These are phyloP conservation scores for Isoperla grammatica DNA, from an alignment of 2,888 invertebrate genomes.

Conservation along the genomic window DNA sequence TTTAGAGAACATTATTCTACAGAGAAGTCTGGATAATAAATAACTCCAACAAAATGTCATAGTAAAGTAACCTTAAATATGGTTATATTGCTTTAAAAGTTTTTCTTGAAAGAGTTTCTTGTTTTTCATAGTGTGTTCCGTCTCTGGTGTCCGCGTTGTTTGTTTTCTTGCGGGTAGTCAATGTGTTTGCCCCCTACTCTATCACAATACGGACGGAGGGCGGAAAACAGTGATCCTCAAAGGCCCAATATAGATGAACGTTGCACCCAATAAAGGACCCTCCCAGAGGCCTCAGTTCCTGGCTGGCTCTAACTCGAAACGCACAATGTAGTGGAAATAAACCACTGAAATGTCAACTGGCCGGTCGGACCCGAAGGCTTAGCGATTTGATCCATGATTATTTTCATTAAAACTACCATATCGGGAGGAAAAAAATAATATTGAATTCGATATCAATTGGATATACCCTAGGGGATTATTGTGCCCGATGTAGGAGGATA, in stretches of 20 bases:
- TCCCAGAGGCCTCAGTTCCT: slow-evolving; percentile 7
- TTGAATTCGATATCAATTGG: slow-evolving; percentile 14
- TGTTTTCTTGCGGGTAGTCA: too few relatives aligned
- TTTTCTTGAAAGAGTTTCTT: too few relatives aligned
- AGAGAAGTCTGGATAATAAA: too few relatives aligned
- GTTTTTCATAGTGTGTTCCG: too few relatives aligned
- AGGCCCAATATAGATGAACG: slow-evolving; percentile 15
- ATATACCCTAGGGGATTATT: slow-evolving; percentile 5
- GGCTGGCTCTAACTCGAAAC: not conserved
- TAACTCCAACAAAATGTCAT: too few relatives aligned
- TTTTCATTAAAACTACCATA: slow-evolving; percentile 14
- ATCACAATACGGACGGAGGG: too few relatives aligned
- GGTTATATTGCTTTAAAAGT: too few relatives aligned
- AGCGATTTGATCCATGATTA: slow-evolving; percentile 10
- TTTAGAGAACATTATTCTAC: too few relatives aligned
- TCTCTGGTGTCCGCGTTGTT: too few relatives aligned
- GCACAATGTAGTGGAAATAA: slow-evolving; percentile 13
- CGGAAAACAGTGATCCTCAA: too few relatives aligned
- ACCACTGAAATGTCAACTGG: slow-evolving; percentile 9
- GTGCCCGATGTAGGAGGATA: not conserved
- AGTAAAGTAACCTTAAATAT: too few relatives aligned
- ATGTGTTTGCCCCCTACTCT: not conserved
- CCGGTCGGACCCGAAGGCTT: slow-evolving; percentile 4
- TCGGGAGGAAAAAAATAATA: slow-evolving; percentile 8
- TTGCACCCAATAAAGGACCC: not conserved